These are phyloP conservation scores for Odontothrips loti DNA, from an alignment of 2,888 invertebrate genomes.

Conservation along the genomic window DNA sequence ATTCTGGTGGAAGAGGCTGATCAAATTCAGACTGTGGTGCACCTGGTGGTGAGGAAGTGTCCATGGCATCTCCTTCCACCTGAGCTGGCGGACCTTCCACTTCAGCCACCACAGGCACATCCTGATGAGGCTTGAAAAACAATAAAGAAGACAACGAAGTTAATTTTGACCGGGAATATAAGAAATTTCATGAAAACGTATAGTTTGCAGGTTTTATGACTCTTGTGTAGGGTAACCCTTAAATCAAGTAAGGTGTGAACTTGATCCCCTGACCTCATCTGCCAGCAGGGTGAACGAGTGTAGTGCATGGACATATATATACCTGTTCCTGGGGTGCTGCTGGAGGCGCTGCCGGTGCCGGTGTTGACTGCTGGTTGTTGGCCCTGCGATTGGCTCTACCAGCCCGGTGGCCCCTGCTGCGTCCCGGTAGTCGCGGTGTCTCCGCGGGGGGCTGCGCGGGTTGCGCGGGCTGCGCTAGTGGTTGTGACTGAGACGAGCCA, in stretches of 20 bases:
- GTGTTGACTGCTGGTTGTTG: too few species aligned
- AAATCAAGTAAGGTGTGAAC: too few species aligned
- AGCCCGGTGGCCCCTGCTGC: background rate
- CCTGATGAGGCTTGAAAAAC: background rate
- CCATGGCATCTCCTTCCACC: constrained; percentile 43
- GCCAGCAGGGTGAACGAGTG: background rate
- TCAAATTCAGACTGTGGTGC: constrained; percentile 35
- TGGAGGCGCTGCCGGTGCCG: too few species aligned
- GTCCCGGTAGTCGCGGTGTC: background rate
- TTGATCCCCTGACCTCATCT: background rate
- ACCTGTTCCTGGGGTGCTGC: background rate
- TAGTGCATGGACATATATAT: background rate
- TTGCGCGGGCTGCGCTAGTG: background rate
- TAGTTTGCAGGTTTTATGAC: too few species aligned
- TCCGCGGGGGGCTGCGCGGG: background rate
- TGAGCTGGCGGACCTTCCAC: background rate
- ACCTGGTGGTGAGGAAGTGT: constrained; percentile 41
- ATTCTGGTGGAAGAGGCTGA: background rate
- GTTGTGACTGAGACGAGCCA: background rate
- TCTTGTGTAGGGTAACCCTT: too few species aligned
- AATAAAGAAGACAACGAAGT: background rate
- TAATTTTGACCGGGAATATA: background rate
- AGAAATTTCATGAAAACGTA: too few species aligned
- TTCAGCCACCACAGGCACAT: background rate
- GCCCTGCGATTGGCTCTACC: background rate